A percentile compares a stretch with the other conserved stretches of the same genome.
phyloP scores from a whole-genome alignment of 2,888 invertebrate genomes.

The Lithophane ornitopus region DNA sequence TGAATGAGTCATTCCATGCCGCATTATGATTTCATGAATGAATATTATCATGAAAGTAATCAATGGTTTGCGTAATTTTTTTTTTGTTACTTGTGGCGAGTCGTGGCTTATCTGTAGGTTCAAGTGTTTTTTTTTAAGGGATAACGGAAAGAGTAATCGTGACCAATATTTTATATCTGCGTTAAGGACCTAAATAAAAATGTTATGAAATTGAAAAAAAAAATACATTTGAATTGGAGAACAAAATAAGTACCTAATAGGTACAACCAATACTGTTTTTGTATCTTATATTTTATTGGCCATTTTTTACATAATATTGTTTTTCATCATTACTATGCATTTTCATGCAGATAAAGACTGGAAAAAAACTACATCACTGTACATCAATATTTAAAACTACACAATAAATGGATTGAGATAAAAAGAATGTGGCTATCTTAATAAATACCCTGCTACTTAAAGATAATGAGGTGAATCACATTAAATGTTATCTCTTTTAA shows the following conservation, averaged over 20 bases:
- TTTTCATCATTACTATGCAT: neutral
- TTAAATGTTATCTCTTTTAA: neutral
- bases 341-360: neutral
- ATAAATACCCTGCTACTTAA: neutral
- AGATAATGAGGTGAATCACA: neutral
- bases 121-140: conserved; percentile 33
- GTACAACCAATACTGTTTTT: neutral
- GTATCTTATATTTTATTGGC: neutral
- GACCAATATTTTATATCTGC: conserved; percentile 3
- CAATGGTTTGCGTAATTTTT: conserved; percentile 37
- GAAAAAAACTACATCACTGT: neutral
- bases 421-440: neutral
- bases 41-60: conserved; percentile 43
- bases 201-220: conserved; percentile 1
- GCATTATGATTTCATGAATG: conserved; percentile 60
- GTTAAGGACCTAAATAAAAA: neutral
- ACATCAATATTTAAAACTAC: neutral
- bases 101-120: conserved; percentile 41
- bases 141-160: conserved; percentile 13
- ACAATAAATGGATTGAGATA: neutral
- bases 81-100: conserved; percentile 16
- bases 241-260: neutral
- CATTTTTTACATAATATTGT: neutral
- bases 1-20: conserved; percentile 49
- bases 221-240: neutral